These are phyloP conservation scores for Balanococcus diminutus DNA, from an alignment of 2,888 invertebrate species.

Conservation along the genomic window DNA sequence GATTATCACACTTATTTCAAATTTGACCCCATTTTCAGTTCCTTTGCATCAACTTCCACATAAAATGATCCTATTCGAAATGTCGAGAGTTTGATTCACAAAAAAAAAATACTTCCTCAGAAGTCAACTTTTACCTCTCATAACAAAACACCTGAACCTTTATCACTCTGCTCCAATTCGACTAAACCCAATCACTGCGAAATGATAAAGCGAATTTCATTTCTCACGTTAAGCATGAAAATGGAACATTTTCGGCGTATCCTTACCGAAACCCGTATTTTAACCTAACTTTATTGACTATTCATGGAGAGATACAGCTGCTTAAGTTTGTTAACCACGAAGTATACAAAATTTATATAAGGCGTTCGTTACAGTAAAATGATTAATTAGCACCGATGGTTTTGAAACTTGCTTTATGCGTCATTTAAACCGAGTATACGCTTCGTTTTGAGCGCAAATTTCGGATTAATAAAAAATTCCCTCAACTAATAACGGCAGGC, in stretches of 20 bases:
- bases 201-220: constrained; percentile 23
- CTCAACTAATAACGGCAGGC: neutral
- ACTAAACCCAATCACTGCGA: neutral
- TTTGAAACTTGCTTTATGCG: constrained; percentile 23
- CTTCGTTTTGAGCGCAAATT: neutral
- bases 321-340: constrained; percentile 19
- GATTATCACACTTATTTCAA: no score
- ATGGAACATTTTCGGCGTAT: neutral
- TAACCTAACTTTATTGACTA: constrained; percentile 27
- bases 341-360: constrained; percentile 27
- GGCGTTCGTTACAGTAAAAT: constrained; percentile 27
- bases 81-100: neutral
- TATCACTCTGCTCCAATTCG: neutral
- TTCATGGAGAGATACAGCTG: constrained; percentile 30
- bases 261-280: constrained; percentile 8
- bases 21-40: no score
- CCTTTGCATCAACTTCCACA: no score
- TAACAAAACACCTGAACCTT: neutral
- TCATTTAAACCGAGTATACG: constrained; percentile 1
- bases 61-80: neutral
- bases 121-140: neutral
- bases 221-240: constrained; percentile 17
- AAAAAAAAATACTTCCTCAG: neutral
- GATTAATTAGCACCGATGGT: constrained; percentile 27
- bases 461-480: neutral